Conservation (phyloP, 2,797 vertebrate species). For the Sphaeramia orbicularis region DNA sequence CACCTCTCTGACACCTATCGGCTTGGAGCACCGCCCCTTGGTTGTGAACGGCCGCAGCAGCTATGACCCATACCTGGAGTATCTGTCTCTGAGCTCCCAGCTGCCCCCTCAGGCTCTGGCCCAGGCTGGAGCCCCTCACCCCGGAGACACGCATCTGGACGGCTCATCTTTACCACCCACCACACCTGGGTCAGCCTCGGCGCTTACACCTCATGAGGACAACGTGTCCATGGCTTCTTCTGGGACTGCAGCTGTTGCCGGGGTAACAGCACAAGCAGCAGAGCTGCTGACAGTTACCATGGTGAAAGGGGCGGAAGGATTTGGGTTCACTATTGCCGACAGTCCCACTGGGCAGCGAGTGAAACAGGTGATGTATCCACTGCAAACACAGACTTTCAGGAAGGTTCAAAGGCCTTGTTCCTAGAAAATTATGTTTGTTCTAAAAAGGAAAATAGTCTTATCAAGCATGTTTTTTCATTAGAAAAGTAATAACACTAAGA, state of each 20-base stretch:
- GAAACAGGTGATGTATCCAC: slow-evolving; percentile 87
- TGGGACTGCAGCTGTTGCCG: slow-evolving; percentile 87
- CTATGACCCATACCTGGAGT: slow-evolving; percentile 99
- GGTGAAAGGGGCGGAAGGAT: slow-evolving; percentile 98
- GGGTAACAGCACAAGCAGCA: slow-evolving; percentile 88
- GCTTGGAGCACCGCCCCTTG: slow-evolving; percentile 93
- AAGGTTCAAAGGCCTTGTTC: too few species aligned
- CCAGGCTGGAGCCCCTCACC: slow-evolving; percentile 87
- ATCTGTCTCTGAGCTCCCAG: slow-evolving; percentile 97
- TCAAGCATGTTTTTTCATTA: too few species aligned
- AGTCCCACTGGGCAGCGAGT: slow-evolving; percentile 98
- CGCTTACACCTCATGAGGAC: slow-evolving; percentile 90
- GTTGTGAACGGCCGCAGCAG: slow-evolving; percentile 96
- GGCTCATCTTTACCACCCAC: slow-evolving; percentile 91
- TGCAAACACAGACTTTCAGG: too few species aligned
- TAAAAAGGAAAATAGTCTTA: too few species aligned
- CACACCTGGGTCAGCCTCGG: slow-evolving; percentile 82
- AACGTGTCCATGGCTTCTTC: slow-evolving; percentile 97
- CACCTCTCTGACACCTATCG: slow-evolving; percentile 92
- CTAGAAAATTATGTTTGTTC: too few species aligned
- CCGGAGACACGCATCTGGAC: slow-evolving; percentile 95
- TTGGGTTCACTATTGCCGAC: slow-evolving; percentile 99
- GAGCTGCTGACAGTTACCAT: slow-evolving; percentile 98
- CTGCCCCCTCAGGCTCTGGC: slow-evolving; percentile 92
- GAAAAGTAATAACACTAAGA: too few species aligned